Evolutionary conservation across 2,113 vertebrate species (phyloP).

Genomic region (Halcyon senegalensis): DNA sequence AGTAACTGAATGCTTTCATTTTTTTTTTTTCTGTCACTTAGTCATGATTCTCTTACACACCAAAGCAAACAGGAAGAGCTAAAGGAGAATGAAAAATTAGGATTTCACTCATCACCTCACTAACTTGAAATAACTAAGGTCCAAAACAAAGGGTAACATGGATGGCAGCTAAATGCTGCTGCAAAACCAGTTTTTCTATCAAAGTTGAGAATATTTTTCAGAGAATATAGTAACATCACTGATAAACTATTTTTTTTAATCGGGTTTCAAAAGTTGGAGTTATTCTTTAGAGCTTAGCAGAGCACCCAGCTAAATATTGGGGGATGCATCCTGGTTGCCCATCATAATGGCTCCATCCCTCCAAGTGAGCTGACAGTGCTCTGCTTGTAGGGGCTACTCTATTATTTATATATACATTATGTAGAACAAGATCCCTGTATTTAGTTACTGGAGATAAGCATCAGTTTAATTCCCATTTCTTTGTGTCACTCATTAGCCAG

Average conservation of each 20-base stretch:
- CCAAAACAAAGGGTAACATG: not conserved
- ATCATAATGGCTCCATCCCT: not conserved
- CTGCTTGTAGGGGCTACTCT: not conserved
- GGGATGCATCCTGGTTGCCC: not conserved
- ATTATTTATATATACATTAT: not conserved
- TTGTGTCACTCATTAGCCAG: not conserved
- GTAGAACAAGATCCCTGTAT: not conserved
- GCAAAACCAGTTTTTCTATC: not conserved
- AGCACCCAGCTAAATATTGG: not conserved
- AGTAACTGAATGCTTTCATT: not conserved
- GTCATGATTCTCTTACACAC: not conserved
- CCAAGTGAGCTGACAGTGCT: accelerated
- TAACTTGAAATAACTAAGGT: not conserved
- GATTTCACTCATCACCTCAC: not conserved
- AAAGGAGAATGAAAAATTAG: not conserved
- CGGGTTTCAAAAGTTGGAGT: not conserved
- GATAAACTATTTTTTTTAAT: not conserved
- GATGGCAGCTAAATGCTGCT: not conserved
- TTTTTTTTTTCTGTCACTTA: not conserved
- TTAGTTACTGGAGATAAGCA: not conserved
- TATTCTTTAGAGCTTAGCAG: not conserved
- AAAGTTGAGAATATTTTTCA: not conserved
- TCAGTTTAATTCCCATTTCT: not conserved
- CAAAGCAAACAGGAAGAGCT: not conserved
- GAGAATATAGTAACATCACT: not conserved